Conservation (phyloP, 2,888 invertebrate genomes). For the Dynastes grantii region DNA sequence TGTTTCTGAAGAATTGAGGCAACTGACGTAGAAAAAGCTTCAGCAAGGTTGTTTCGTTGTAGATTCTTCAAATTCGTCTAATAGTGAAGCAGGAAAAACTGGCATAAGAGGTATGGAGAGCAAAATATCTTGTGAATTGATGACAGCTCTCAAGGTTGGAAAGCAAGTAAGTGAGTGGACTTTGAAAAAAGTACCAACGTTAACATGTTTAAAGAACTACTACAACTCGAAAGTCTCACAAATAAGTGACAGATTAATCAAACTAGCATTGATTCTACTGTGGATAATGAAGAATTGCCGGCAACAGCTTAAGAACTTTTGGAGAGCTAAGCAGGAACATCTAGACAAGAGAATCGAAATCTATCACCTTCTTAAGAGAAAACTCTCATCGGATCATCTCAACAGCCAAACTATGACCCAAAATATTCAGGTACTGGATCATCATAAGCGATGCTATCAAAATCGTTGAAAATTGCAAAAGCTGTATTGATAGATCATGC, state of each 20-base stretch:
- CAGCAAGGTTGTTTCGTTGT: slow-evolving; percentile 26
- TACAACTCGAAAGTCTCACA: slow-evolving; percentile 49
- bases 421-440: slow-evolving; percentile 45
- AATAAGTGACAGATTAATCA: slow-evolving; percentile 47
- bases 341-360: slow-evolving; percentile 56
- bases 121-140: slow-evolving; percentile 47
- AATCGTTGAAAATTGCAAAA: slow-evolving; percentile 44
- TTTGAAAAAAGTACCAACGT: slow-evolving; percentile 49
- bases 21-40: slow-evolving; percentile 54
- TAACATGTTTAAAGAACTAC: slow-evolving; percentile 50
- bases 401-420: slow-evolving; percentile 34
- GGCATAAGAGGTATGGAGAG: slow-evolving; percentile 31
- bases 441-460: slow-evolving; percentile 47
- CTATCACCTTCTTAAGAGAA: slow-evolving; percentile 42
- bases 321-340: slow-evolving; percentile 59
- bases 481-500: slow-evolving; percentile 13
- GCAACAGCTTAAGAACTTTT: slow-evolving; percentile 55
- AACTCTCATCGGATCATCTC: slow-evolving; percentile 34
- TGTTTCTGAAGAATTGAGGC: slow-evolving; percentile 59
- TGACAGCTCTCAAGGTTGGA: slow-evolving; percentile 50
- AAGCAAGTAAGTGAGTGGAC: slow-evolving; percentile 51
- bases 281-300: slow-evolving; percentile 50
- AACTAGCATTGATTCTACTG: slow-evolving; percentile 12
- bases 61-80: slow-evolving; percentile 40
- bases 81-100: slow-evolving; percentile 45